Conservation (phyloP, 2,888 invertebrate species). For the Drosophila prolongata region DNA sequence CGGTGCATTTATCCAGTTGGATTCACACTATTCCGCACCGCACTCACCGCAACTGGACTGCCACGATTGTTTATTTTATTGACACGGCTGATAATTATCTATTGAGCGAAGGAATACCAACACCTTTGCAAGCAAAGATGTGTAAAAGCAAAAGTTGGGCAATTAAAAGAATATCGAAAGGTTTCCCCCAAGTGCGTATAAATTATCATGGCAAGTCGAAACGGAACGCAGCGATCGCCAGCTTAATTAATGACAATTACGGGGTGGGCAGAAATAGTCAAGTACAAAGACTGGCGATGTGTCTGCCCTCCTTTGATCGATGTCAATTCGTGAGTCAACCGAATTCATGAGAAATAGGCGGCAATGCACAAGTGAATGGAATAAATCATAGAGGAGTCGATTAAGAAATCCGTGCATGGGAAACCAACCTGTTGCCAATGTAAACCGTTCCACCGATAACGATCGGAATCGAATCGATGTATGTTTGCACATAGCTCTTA, state of each 20-base stretch:
- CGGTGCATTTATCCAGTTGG: constrained; percentile 40
- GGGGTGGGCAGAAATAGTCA: constrained; percentile 31
- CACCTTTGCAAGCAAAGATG: background rate
- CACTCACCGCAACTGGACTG: background rate
- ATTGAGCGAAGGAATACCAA: background rate
- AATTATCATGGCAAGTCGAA: constrained; percentile 69
- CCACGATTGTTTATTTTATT: constrained; percentile 8
- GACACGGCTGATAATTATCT: constrained; percentile 18
- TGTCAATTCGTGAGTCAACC: constrained; percentile 71
- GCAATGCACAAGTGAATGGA: constrained; percentile 15
- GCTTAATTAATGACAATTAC: constrained; percentile 74
- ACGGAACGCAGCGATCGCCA: constrained; percentile 67
- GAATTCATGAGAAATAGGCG: constrained; percentile 11
- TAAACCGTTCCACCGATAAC: constrained; percentile 11
- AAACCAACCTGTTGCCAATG: constrained; percentile 1
- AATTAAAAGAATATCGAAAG: constrained; percentile 22
- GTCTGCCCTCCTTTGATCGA: constrained; percentile 64
- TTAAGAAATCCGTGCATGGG: constrained; percentile 9
- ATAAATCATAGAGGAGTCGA: constrained; percentile 3
- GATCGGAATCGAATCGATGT: background rate
- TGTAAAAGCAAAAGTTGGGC: constrained; percentile 13
- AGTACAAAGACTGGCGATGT: constrained; percentile 46
- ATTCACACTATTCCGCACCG: constrained; percentile 27
- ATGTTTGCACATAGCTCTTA: background rate
- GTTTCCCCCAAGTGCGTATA: constrained; percentile 51